Conservation (phyloP, 2,888 invertebrate genomes). For the Metacarcinus magister region DNA sequence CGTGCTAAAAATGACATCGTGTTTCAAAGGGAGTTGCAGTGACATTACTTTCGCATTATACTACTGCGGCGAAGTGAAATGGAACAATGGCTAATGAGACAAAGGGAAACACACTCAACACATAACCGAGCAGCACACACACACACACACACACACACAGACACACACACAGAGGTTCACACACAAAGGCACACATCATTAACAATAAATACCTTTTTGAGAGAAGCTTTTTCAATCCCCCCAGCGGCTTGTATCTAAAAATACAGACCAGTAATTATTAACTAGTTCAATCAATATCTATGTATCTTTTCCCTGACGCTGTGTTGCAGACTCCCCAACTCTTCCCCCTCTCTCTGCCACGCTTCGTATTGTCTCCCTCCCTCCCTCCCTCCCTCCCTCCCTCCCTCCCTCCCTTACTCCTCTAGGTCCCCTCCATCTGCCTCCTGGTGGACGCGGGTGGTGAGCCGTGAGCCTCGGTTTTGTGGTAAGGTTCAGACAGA, state of each 20-base stretch:
- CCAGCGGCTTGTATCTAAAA: neutral
- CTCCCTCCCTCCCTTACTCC: neutral
- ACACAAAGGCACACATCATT: neutral
- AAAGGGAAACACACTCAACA: neutral
- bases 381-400: neutral
- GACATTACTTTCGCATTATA: constrained; percentile 15
- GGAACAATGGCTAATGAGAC: neutral
- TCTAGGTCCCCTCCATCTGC: neutral
- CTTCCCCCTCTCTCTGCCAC: neutral
- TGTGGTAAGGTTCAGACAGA: constrained; percentile 47
- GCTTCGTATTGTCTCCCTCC: neutral
- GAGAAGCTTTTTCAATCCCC: neutral
- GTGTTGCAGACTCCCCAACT: neutral
- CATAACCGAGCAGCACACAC: neutral
- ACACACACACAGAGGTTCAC: constrained; percentile 7
- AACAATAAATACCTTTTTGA: neutral
- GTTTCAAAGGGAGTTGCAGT: constrained; percentile 5
- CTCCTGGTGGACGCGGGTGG: neutral
- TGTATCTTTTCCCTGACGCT: neutral
- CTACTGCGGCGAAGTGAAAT: neutral
- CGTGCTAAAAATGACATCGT: neutral
- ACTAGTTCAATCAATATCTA: neutral
- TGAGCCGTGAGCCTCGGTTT: constrained; percentile 15
- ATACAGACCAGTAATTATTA: neutral
- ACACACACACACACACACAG: constrained; percentile 36